Evolutionary conservation across 2,113 vertebrate species (phyloP).

Genomic region (Macroglossus sobrinus): DNA sequence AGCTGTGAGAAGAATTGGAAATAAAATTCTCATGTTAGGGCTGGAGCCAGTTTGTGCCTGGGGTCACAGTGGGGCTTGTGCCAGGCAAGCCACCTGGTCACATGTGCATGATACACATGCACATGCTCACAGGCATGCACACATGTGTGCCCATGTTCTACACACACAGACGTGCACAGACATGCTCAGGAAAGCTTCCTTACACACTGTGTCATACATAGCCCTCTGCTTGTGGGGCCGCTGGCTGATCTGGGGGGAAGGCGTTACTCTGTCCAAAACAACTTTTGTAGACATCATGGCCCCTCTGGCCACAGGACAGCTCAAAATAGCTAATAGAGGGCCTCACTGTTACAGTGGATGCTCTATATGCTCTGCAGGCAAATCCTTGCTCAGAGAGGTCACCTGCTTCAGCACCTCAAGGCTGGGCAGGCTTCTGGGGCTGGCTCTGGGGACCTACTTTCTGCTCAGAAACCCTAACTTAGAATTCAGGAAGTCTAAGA

Average conservation of each 20-base stretch:
- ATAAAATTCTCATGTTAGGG: not conserved
- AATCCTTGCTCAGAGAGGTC: not conserved
- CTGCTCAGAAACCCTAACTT: not conserved
- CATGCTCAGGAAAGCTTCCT: no score
- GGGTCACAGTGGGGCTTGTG: not conserved
- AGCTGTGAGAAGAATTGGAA: not conserved
- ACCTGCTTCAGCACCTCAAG: not conserved
- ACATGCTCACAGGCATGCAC: not conserved
- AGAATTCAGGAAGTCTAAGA: not conserved
- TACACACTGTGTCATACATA: not conserved
- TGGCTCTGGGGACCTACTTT: not conserved
- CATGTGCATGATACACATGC: accelerated
- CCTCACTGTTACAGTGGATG: not conserved
- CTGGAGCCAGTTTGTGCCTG: not conserved
- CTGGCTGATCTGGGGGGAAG: not conserved
- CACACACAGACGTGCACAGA: not conserved
- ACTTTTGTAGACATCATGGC: not conserved
- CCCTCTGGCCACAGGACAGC: not conserved
- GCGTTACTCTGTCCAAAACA: not conserved
- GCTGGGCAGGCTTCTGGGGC: not conserved
- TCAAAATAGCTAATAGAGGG: not conserved
- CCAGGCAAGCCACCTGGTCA: no score
- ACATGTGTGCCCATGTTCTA: not conserved
- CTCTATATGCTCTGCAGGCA: not conserved
- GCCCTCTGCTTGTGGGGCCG: not conserved